Conservation (phyloP, 2,797 vertebrate species). For the Avahi laniger region DNA sequence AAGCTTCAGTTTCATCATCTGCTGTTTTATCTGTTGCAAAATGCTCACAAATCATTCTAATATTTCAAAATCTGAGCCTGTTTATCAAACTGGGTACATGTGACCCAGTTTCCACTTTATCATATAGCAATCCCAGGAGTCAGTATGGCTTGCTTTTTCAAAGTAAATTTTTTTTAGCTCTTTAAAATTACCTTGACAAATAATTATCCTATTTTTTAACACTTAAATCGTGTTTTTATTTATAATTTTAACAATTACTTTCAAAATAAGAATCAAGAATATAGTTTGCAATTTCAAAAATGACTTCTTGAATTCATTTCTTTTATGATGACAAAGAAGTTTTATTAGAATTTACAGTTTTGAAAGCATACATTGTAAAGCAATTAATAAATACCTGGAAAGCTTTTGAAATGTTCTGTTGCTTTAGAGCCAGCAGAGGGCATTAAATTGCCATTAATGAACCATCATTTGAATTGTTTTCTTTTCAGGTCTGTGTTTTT, state of each 20-base stretch:
- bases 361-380: background rate
- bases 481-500: background rate
- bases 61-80: background rate
- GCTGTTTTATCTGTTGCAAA: background rate
- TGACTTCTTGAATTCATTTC: background rate
- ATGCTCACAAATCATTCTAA: background rate
- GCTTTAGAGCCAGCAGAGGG: conserved; percentile 27
- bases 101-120: background rate
- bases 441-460: background rate
- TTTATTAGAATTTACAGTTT: background rate
- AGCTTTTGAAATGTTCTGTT: background rate
- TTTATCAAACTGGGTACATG: background rate
- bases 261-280: background rate
- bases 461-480: background rate
- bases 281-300: background rate
- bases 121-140: background rate
- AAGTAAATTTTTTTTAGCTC: background rate
- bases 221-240: background rate
- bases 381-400: background rate
- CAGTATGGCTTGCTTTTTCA: background rate
- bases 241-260: conserved; percentile 10
- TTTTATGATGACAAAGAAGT: conserved; percentile 21
- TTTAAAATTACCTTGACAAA: conserved; percentile 4
- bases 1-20: background rate
- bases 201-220: background rate